A percentile compares a stretch with the other conserved stretches of the same genome.
phyloP scores from a whole-genome alignment of 2,888 invertebrate species.

The Drosophila meridiana region DNA sequence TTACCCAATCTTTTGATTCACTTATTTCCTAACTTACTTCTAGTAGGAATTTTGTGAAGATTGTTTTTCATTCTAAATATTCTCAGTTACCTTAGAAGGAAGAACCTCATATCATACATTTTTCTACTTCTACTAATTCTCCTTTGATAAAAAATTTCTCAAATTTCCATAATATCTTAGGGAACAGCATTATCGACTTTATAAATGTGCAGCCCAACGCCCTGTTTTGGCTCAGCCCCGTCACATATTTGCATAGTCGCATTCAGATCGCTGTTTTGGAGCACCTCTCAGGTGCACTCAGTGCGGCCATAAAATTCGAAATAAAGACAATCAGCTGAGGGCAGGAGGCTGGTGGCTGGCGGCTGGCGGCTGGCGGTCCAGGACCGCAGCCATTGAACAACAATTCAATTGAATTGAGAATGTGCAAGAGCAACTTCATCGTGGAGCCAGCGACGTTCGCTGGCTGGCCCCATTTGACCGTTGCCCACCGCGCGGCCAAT shows the following conservation, averaged over 20 bases:
- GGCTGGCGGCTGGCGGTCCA: constrained; percentile 23
- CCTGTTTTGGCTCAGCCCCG: constrained; percentile 7
- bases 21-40: too few relatives aligned
- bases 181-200: not conserved
- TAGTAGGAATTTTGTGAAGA: too few relatives aligned
- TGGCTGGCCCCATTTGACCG: constrained; percentile 38
- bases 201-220: not conserved
- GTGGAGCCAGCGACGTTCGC: constrained; percentile 14
- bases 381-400: constrained; percentile 65
- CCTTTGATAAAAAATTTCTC: not conserved
- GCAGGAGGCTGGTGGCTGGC: constrained; percentile 5
- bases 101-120: too few relatives aligned
- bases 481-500: constrained; percentile 67
- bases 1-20: too few relatives aligned
- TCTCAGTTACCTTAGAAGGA: not conserved
- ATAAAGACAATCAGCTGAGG: constrained; percentile 55
- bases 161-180: not conserved
- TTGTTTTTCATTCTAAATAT: too few relatives aligned
- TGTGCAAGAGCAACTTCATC: constrained; percentile 43
- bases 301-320: constrained; percentile 69
- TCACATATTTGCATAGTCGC: constrained; percentile 41
- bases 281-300: constrained; percentile 63
- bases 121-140: too few relatives aligned
- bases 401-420: constrained; percentile 79
- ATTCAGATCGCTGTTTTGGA: constrained; percentile 49